Percentiles rank a stretch among this genome's conserved stretches.
phyloP scores from a whole-genome alignment of 2,888 invertebrate genomes.

The Apamea sordens region DNA sequence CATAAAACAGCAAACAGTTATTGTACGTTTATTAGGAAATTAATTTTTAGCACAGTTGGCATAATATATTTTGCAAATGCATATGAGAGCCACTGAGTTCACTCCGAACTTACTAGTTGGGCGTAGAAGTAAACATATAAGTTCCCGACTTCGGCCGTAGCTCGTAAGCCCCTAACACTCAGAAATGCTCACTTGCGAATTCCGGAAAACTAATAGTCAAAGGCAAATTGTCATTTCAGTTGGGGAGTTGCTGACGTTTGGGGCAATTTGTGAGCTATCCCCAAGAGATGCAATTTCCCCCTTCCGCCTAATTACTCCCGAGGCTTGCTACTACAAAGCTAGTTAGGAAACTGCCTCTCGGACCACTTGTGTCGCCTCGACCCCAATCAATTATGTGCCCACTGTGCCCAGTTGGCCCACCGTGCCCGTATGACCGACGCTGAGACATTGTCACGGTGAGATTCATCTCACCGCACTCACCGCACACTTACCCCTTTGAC shows the following conservation, averaged over 20 bases:
- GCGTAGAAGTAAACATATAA: conserved; percentile 44
- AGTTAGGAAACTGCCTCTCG: conserved; percentile 75
- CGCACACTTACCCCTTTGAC: conserved; percentile 15
- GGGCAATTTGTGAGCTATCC: conserved; percentile 85
- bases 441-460: conserved; percentile 47
- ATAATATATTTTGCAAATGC: conserved; percentile 47
- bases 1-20: conserved; percentile 36
- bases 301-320: conserved; percentile 84
- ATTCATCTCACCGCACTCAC: conserved; percentile 15
- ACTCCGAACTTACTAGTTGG: conserved; percentile 37
- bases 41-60: conserved; percentile 35
- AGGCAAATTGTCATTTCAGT: conserved; percentile 82
- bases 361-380: conserved; percentile 73
- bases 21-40: conserved; percentile 43
- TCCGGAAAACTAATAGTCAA: conserved; percentile 70
- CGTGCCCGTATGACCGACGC: conserved; percentile 60
- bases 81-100: conserved; percentile 34
- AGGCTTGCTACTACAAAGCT: conserved; percentile 75
- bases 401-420: conserved; percentile 59
- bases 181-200: conserved; percentile 51
- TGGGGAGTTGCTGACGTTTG: conserved; percentile 80
- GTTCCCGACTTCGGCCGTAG: conserved; percentile 31
- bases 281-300: conserved; percentile 87
- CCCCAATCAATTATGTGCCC: conserved; percentile 76
- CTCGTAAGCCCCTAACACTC: conserved; percentile 37